These are phyloP conservation scores for Callospermophilus lateralis DNA, from an alignment of 2,113 vertebrate species.

Conservation along the genomic window DNA sequence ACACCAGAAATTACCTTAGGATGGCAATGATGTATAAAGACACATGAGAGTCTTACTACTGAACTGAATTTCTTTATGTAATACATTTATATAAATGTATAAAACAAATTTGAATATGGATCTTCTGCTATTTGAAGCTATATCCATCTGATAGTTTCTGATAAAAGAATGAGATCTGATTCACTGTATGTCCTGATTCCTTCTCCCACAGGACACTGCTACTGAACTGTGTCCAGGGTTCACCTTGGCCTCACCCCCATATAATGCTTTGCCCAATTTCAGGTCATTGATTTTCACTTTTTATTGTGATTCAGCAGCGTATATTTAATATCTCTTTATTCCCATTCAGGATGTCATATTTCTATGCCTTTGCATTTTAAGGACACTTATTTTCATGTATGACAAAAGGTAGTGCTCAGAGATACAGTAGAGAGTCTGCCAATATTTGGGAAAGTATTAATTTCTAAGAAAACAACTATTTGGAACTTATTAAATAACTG, in stretches of 20 bases:
- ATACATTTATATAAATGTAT: not conserved
- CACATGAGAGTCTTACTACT: not conserved
- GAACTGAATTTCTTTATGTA: not conserved
- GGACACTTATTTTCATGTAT: not conserved
- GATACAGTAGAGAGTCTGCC: not conserved
- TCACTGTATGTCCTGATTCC: not conserved
- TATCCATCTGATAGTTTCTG: not conserved
- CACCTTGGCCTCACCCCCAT: not conserved
- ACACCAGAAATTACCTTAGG: not conserved
- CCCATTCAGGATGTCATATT: not conserved
- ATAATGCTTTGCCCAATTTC: not conserved
- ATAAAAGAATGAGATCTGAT: not conserved
- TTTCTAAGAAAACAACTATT: not conserved
- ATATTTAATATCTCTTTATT: not conserved
- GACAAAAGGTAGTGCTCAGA: not conserved
- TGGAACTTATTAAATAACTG: not conserved
- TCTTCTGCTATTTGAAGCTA: not conserved
- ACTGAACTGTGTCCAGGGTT: not conserved
- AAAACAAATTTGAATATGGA: not conserved
- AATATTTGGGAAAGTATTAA: not conserved
- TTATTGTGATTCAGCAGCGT: not conserved
- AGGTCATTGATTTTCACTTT: not conserved
- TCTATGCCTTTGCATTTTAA: constrained; percentile 8
- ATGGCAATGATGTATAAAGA: not conserved
- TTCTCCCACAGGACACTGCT: not conserved